Evolutionary conservation across 2,888 invertebrate genomes (phyloP).

Genomic region (Pandemis cinnamomeana): DNA sequence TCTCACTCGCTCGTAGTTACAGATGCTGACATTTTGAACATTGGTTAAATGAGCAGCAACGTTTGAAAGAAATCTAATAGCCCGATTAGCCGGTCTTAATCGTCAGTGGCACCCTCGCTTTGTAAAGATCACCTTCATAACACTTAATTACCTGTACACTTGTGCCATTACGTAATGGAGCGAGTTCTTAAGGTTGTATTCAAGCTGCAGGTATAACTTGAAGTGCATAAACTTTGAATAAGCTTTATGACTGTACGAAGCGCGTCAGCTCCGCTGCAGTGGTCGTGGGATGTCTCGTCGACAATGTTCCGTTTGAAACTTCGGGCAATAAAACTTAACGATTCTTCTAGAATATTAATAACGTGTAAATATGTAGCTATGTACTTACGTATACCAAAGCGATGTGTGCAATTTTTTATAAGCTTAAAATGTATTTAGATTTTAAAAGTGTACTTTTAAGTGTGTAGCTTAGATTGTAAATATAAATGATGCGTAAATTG

Average conservation of each 20-base stretch:
- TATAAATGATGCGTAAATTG: slow-evolving; percentile 55
- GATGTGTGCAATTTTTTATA: slow-evolving; percentile 84
- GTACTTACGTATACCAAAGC: slow-evolving; percentile 84
- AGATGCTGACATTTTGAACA: neutral
- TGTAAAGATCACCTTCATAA: neutral
- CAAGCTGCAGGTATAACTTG: slow-evolving; percentile 32
- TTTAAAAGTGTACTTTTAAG: slow-evolving; percentile 59
- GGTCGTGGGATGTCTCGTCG: slow-evolving; percentile 29
- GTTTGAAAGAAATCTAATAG: neutral
- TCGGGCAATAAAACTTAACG: slow-evolving; percentile 78
- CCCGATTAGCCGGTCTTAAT: neutral
- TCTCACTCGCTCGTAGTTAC: neutral
- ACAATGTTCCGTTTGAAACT: slow-evolving; percentile 65
- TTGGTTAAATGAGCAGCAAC: neutral
- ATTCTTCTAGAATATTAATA: slow-evolving; percentile 61
- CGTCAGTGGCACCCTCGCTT: neutral
- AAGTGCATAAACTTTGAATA: slow-evolving; percentile 25
- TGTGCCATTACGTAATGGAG: slow-evolving; percentile 4
- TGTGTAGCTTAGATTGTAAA: slow-evolving; percentile 66
- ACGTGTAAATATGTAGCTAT: slow-evolving; percentile 81
- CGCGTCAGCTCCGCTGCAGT: neutral
- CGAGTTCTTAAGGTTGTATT: slow-evolving; percentile 23
- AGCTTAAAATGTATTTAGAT: slow-evolving; percentile 77
- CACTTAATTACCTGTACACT: slow-evolving; percentile 5
- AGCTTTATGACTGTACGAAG: slow-evolving; percentile 23